phyloP scores from a whole-genome alignment of 2,113 vertebrate genomes.

The Cebus imitator region DNA sequence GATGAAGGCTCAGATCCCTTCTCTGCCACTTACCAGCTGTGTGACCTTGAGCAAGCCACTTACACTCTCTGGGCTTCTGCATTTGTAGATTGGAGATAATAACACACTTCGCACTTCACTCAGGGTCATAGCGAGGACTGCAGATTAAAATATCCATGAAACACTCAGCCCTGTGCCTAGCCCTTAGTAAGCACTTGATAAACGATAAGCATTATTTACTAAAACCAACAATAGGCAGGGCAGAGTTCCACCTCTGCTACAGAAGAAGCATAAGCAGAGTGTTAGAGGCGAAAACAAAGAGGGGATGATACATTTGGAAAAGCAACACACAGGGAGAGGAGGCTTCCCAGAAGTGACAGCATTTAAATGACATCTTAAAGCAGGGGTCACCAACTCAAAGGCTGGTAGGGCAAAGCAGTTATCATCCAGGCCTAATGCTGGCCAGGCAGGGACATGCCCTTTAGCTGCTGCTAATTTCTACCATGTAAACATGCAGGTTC shows the following conservation, averaged over 20 bases:
- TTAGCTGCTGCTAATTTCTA: neutral
- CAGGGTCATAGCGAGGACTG: neutral
- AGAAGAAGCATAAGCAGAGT: neutral
- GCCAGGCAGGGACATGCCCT: neutral
- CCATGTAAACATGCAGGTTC: neutral
- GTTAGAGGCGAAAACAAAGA: neutral
- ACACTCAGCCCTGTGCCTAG: conserved; percentile 60
- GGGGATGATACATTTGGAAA: neutral
- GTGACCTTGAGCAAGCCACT: conserved; percentile 61
- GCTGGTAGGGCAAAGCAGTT: neutral
- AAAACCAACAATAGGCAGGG: conserved; percentile 8
- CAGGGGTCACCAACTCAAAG: neutral
- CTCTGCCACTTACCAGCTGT: conserved; percentile 56
- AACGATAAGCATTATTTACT: conserved; percentile 48
- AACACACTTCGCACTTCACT: conserved; percentile 46
- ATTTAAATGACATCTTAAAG: neutral
- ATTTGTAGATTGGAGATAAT: conserved; percentile 36
- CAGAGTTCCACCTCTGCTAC: neutral
- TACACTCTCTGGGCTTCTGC: conserved; percentile 57
- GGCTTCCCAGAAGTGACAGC: neutral
- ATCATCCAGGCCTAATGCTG: neutral
- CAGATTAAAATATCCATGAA: conserved; percentile 56
- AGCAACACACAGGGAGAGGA: neutral
- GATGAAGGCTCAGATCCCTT: conserved; percentile 5
- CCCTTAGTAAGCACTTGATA: conserved; percentile 55